phyloP scores from a whole-genome alignment of 2,888 invertebrate species.

The Rotaria socialis region DNA sequence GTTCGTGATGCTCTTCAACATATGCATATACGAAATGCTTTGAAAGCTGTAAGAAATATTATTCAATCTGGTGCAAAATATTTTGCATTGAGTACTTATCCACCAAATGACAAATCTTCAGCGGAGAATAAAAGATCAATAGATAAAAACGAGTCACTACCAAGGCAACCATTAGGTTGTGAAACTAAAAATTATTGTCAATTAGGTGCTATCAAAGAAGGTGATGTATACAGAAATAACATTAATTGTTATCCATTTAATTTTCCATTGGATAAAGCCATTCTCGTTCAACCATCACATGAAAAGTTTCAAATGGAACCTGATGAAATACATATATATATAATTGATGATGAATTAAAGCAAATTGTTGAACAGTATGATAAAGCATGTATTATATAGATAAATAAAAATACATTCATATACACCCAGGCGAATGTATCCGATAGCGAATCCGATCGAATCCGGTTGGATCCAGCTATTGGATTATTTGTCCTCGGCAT shows the following conservation, averaged over 20 bases:
- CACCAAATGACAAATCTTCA: background rate
- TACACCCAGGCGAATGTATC: too few species aligned
- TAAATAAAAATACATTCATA: too few species aligned
- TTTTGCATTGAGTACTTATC: background rate
- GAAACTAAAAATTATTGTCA: background rate
- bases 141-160: background rate
- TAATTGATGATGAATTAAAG: background rate
- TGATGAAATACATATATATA: conserved; percentile 9
- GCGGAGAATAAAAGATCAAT: background rate
- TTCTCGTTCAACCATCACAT: background rate
- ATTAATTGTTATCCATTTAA: background rate
- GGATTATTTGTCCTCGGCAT: too few species aligned
- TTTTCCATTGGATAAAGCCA: background rate
- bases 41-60: background rate
- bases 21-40: background rate
- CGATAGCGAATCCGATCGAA: too few species aligned
- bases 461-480: too few species aligned
- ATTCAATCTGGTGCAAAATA: background rate
- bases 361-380: background rate
- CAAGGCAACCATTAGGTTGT: background rate
- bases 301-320: background rate
- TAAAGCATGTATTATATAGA: background rate
- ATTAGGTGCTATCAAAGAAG: background rate
- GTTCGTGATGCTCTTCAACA: background rate
- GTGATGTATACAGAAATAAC: background rate